phyloP scores from a whole-genome alignment of 2,888 invertebrate species.

The Terebella lapidaria region DNA sequence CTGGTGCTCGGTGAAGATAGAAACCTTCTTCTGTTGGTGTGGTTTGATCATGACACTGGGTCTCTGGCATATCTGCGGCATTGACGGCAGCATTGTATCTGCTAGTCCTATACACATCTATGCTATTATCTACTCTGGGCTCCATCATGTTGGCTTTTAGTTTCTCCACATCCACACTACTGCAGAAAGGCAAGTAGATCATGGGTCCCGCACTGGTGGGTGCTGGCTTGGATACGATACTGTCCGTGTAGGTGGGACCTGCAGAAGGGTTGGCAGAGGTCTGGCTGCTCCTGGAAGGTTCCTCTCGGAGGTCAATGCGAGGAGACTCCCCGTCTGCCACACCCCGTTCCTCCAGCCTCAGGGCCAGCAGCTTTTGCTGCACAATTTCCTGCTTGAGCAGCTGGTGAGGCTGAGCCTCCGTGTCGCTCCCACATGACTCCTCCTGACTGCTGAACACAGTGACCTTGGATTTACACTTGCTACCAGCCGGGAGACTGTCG shows the following conservation, averaged over 20 bases:
- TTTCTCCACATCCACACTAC: neutral
- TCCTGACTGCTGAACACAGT: neutral
- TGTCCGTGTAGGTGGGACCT: slow-evolving; percentile 1
- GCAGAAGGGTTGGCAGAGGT: neutral
- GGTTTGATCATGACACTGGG: neutral
- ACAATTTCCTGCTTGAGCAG: slow-evolving; percentile 4
- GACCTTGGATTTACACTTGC: neutral
- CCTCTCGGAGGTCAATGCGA: slow-evolving; percentile 14
- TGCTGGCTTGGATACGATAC: neutral
- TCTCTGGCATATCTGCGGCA: neutral
- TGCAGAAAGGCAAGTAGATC: slow-evolving; percentile 6
- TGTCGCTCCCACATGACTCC: slow-evolving; percentile 9
- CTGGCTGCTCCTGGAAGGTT: neutral
- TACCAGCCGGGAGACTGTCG: neutral
- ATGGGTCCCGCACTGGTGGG: neutral
- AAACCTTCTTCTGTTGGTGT: neutral
- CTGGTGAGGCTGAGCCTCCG: slow-evolving; percentile 2
- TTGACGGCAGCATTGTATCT: too few species aligned
- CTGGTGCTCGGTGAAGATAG: neutral
- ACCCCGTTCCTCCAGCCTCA: slow-evolving; percentile 23
- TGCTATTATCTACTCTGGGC: neutral
- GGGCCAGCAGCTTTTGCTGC: neutral
- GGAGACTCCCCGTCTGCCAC: slow-evolving; percentile 25
- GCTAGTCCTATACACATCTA: neutral
- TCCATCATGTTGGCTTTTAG: neutral